phyloP scores from a whole-genome alignment of 2,888 invertebrate genomes.

The Elysia crispata region DNA sequence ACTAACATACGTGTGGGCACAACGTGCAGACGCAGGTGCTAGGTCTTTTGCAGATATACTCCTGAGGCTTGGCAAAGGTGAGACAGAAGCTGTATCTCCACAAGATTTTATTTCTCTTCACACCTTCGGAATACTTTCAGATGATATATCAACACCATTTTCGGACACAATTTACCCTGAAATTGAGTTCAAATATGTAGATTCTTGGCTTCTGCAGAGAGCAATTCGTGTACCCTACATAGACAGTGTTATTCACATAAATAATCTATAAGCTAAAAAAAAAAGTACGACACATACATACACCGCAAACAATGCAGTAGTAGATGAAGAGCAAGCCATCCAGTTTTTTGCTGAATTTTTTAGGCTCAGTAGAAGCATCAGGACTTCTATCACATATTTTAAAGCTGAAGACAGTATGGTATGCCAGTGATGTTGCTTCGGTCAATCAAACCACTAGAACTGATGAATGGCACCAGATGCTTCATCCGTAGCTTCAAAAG shows the following conservation, averaged over 20 bases:
- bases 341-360: constrained; percentile 1
- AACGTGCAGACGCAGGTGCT: neutral
- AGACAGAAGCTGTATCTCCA: neutral
- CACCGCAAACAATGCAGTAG: neutral
- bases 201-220: neutral
- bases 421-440: constrained; percentile 16
- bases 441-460: neutral
- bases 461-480: constrained; percentile 12
- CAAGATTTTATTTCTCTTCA: neutral
- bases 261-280: neutral
- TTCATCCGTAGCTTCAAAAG: neutral
- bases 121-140: neutral
- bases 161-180: neutral
- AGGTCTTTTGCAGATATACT: neutral
- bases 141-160: neutral
- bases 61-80: neutral
- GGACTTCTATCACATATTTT: neutral
- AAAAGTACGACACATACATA: neutral
- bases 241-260: neutral
- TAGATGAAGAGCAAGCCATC: neutral
- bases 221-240: neutral
- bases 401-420: neutral
- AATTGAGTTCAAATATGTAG: neutral
- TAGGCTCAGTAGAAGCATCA: neutral
- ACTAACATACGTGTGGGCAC: neutral